Base-by-base conservation (phyloP, 2,113 vertebrate species). In the Scopus umbretta region DNA sequence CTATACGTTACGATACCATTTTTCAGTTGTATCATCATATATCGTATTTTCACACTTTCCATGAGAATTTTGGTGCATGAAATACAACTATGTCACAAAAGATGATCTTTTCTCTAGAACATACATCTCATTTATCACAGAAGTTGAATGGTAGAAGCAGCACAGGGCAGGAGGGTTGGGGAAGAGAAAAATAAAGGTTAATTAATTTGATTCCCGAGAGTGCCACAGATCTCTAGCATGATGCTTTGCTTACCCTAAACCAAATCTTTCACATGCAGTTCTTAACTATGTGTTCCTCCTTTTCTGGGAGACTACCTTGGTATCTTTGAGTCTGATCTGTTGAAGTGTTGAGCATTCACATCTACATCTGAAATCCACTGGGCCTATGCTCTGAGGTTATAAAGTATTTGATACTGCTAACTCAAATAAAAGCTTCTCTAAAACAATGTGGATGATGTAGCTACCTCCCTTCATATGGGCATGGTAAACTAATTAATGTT, bases 11-110 rank as follows among this genome's bases (percentile, higher is more conserved):
- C 45, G 43, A 78, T 55, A 55, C 5, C 6, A 26, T 86, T 86
- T 83, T 68, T 68, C 49, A 89, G 45, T 30, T 70, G 8, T 55
- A 67, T 34, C 27, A 40, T 67, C 38, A 58, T 15, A 29, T 22
- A 34, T 40, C 0, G 0, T 32, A 47, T 80, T 89, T 84, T 61
- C 0, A 0, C 21, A 32, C 58, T 91, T 22, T 8, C 12, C 6
- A 17, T 14, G 21, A 72, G 8, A 79, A 92, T 49, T 63, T 76
- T 63, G 32, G 32, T 55, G 38, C 27, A 10, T 40, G 30, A 80
- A 62, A 74, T 52, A 49, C 45, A 61, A 27, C 34, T 34, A 66
- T 9, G 25, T n/a, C 34, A 72, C 52, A 75, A 79, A 71, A 43
- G 19, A 58, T 29, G 15, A 20, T 38, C 49, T 91, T 91, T 89